Base-by-base conservation (phyloP, 2,888 invertebrate genomes). In the Subacronicta megacephala region DNA sequence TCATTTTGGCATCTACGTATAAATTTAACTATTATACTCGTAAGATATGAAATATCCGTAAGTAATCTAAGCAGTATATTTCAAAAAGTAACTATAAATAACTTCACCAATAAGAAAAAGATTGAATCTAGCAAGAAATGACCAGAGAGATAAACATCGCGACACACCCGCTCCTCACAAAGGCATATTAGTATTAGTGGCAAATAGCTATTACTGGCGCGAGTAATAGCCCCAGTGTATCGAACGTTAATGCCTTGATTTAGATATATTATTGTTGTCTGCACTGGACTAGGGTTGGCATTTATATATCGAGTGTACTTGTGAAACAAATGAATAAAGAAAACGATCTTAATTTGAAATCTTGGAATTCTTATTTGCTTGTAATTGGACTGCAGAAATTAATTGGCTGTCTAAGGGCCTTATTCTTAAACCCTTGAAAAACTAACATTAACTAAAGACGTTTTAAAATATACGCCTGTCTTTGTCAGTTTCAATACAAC, bases 171-270 rank as follows among this genome's bases (percentile, higher is more conserved):
- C 71, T 55, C 71, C 62, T 77, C 77, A 87, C 81, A 84, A 83
- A 80, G 80, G 75, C 63, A 64, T 84, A 86, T 87, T 84, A 87
- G 82, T 83, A 82, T 79, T 80, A 83, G 77, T 73, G 75, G 78
- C 75, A 77, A 80, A 82, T 78, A 80, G 72, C 80, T 77, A 72
- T 74, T 74, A 74, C 77, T 66, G 56, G 56, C 26, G 17, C 63
- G 38, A 68, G 62, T 73, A 60, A 73, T 67, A 62, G 58, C 45
- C 43, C 12, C 55, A 33, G 62, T 67, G 58, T 72, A 77, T 75
- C 62, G 62, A 40, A 15, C 35, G 59, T 55, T 69, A 67, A 59
- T 62, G 62, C 63, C 51, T 62, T 77, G 69, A 77, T 75, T 75
- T 66, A 75, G 78, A 77, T 77, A 66, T 68, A 77, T 75, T 75